Conservation (phyloP, 2,113 vertebrate species). For the Pleuronectes platessa region DNA sequence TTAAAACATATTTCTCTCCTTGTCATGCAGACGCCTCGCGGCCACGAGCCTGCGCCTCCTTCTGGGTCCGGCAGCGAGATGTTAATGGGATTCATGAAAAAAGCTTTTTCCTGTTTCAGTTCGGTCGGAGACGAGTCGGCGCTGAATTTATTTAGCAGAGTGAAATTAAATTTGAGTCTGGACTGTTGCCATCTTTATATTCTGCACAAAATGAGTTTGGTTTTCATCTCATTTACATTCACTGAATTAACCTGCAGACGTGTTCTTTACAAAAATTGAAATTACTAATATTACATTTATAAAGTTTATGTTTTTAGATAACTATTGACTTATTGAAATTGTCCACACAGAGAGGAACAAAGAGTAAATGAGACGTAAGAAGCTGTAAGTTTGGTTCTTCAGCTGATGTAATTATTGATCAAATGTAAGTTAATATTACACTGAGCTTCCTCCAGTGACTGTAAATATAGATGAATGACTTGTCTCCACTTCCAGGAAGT, state of each 20-base stretch:
- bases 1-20: slow-evolving; percentile 51
- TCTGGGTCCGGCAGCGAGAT: background rate
- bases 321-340: no score
- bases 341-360: no score
- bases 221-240: background rate
- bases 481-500: no score
- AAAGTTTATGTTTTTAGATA: background rate
- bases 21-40: slow-evolving; percentile 23
- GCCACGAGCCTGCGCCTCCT: slow-evolving; percentile 20
- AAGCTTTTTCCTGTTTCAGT: slow-evolving; percentile 17
- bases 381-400: no score
- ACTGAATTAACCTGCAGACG: background rate
- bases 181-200: slow-evolving; percentile 1
- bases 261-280: background rate
- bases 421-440: no score
- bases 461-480: no score
- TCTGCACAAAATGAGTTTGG: background rate
- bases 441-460: no score
- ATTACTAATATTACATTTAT: no score
- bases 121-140: background rate
- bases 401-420: no score
- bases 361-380: no score
- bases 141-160: slow-evolving; percentile 20
- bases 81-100: slow-evolving; percentile 51
- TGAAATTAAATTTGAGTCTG: slow-evolving; percentile 26